A percentile compares a stretch with the other conserved stretches of the same genome.
Conservation (phyloP, 2,113 vertebrate genomes). For the Nerophis ophidion region DNA sequence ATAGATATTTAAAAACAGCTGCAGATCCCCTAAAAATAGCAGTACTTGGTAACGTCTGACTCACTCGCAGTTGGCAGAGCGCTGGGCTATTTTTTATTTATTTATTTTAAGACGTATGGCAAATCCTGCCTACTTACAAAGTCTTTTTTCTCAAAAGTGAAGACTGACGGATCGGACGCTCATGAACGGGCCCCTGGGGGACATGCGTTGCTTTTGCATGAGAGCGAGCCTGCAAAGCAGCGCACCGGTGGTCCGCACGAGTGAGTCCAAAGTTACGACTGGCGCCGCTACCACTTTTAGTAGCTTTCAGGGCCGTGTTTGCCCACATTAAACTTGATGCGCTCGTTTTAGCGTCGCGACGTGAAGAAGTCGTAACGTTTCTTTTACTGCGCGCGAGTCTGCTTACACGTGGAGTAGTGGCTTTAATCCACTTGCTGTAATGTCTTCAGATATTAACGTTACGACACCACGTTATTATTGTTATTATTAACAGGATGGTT, state of each 20-base stretch:
- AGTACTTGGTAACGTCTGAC: too few relatives aligned
- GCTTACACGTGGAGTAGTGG: not conserved
- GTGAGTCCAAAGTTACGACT: not conserved
- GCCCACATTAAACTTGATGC: conserved; percentile 2
- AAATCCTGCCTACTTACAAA: too few relatives aligned
- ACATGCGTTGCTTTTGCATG: too few relatives aligned
- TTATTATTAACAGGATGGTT: conserved; percentile 1
- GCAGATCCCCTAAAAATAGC: too few relatives aligned
- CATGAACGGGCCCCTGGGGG: too few relatives aligned
- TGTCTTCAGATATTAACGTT: conserved; percentile 28
- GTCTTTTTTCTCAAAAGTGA: too few relatives aligned
- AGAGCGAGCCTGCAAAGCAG: too few relatives aligned
- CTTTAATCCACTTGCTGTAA: conserved; percentile 18
- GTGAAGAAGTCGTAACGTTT: not conserved
- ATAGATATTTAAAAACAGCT: too few relatives aligned
- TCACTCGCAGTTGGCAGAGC: too few relatives aligned
- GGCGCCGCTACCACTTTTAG: not conserved
- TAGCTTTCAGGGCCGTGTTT: not conserved
- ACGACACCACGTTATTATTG: conserved; percentile 2
- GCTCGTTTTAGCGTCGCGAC: not conserved
- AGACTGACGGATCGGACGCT: too few relatives aligned
- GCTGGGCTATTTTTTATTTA: too few relatives aligned
- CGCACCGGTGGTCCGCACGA: not conserved
- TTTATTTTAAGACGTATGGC: too few relatives aligned
- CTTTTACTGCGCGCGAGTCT: not conserved